Base-by-base conservation (phyloP, 2,113 vertebrate genomes). In the Coptodon rendalli region DNA sequence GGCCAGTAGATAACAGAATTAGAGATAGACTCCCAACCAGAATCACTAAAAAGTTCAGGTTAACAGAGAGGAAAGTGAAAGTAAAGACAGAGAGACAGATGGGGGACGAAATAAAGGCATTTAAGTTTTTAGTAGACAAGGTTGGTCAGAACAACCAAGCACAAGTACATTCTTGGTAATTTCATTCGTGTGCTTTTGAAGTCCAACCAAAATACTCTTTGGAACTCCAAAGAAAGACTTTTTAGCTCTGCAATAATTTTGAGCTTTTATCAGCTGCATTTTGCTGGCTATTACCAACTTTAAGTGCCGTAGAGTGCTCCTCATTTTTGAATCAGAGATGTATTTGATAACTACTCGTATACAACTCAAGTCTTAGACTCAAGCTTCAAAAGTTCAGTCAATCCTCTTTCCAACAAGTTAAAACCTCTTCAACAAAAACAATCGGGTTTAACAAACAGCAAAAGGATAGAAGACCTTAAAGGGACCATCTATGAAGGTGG, bases 1-100 rank as follows among this genome's bases (percentile, higher is more conserved):
- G 93, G 90, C 94, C 91, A 92, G 92, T 91, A 92, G 93, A 95
- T 95, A 95, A 95, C 94, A 94, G 91, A 93, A 95, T 95, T 95
- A 95, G 19, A 93, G 91, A 95, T 84, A 71, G 91, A 94, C 89
- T 93, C 86, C 83, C 84, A 90, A 87, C 83, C 76, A 94, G 89
- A 95, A 94, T 94, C 82, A 90, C 84, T 85, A 93, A 94, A 94
- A 95, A 95, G 92, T 95, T 95, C 6, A 83, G 86, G 71, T 93
- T 87, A 89, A 81, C 83, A 88, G 76, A 86, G 61, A 84, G n/a
- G 43, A 85, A 88, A 87, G 84, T 38, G 52, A 82, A 80, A 66
- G 73, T 52, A 50, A 68, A 78, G 45, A 52, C 16, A 43, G 86
- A 56, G 5, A 29, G 54, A 81, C 6, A 56, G 84, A 85, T 36